Conservation (phyloP, 1,140 invertebrate species). For the Dolichoris vasculosae region DNA sequence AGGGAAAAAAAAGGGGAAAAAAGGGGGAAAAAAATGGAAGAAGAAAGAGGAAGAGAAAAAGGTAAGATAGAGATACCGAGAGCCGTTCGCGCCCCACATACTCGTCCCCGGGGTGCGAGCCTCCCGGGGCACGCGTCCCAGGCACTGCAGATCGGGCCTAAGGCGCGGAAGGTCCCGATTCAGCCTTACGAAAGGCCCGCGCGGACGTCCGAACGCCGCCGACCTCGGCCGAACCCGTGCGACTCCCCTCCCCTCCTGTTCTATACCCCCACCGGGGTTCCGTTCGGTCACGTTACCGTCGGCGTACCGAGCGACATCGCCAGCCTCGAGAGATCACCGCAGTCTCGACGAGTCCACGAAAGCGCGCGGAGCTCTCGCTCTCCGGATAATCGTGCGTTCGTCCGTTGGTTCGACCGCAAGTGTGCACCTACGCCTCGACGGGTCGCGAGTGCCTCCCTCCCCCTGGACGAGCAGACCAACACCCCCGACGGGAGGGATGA, state of each 20-base stretch:
- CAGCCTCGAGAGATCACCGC: slow-evolving; percentile 3
- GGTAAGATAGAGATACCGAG: too few relatives aligned
- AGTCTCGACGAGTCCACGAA: slow-evolving; percentile 44
- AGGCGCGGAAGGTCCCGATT: neutral
- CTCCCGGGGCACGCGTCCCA: neutral
- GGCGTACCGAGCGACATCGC: neutral
- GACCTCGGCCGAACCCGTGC: neutral
- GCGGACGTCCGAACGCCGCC: neutral
- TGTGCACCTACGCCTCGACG: neutral
- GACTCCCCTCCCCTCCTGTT: neutral
- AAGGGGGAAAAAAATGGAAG: too few relatives aligned
- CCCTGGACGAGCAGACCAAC: too few relatives aligned
- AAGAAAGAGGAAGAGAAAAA: too few relatives aligned
- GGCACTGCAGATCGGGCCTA: neutral
- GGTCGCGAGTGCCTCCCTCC: slow-evolving; percentile 8
- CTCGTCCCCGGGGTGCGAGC: neutral
- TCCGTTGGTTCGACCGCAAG: neutral
- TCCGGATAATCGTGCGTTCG: neutral
- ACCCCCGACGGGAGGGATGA: neutral
- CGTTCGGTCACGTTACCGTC: slow-evolving; percentile 26
- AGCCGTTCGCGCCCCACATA: neutral
- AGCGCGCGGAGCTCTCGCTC: slow-evolving; percentile 34
- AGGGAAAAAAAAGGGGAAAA: too few relatives aligned
- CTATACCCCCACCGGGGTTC: neutral
- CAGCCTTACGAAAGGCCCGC: neutral